A percentile compares a stretch with the other conserved stretches of the same genome.
Conservation (phyloP, 2,113 vertebrate species). For the Tetrao urogallus region DNA sequence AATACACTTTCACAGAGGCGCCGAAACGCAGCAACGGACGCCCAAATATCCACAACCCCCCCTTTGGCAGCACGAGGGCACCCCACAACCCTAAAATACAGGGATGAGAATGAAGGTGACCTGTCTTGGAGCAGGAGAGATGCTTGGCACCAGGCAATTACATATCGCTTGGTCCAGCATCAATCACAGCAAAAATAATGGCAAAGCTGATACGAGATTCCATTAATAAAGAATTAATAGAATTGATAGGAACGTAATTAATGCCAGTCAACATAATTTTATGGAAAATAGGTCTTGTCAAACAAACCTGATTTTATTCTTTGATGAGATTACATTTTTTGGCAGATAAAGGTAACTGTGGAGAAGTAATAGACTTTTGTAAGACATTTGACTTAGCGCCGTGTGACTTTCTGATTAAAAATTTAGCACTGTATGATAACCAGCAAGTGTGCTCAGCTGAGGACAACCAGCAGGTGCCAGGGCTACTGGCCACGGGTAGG, state of each 20-base stretch:
- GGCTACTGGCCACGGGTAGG: accelerated
- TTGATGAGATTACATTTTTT: slow-evolving; percentile 52
- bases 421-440: accelerated
- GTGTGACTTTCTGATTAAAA: not conserved
- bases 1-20: not conserved
- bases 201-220: slow-evolving; percentile 32
- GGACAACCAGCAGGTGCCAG: not conserved
- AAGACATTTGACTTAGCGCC: not conserved
- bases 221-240: slow-evolving; percentile 52
- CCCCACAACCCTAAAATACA: accelerated
- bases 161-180: accelerated
- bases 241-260: slow-evolving; percentile 42
- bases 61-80: not conserved
- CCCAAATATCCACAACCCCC: not conserved
- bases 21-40: not conserved
- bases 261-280: slow-evolving; percentile 18
- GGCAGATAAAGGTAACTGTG: slow-evolving; percentile 42
- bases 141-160: not conserved
- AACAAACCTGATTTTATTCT: slow-evolving; percentile 58
- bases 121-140: not conserved
- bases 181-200: not conserved
- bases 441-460: accelerated
- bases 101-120: not conserved
- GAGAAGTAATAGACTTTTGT: slow-evolving; percentile 38
- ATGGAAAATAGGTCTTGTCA: slow-evolving; percentile 60